Evolutionary conservation across 2,888 invertebrate species (phyloP).

Genomic region (Norana najaformis): DNA sequence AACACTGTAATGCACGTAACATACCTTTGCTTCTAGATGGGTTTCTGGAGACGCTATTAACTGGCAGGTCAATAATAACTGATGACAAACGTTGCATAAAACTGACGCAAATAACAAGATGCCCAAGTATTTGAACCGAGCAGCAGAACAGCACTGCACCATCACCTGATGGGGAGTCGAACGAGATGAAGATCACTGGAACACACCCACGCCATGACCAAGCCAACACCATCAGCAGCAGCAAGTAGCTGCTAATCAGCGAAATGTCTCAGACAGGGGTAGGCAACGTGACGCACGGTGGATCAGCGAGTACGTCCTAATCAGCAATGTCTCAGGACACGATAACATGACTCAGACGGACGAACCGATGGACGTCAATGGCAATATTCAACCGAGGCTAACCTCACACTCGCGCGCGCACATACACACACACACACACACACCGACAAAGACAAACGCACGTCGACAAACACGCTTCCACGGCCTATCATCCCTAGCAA

Average conservation of each 20-base stretch:
- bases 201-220: slow-evolving; percentile 1
- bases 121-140: not conserved
- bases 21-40: not conserved
- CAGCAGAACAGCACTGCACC: not conserved
- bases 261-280: not conserved
- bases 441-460: no score
- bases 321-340: not conserved
- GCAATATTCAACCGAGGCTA: no score
- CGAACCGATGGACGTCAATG: not conserved
- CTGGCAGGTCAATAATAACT: not conserved
- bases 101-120: not conserved
- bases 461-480: not conserved
- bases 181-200: not conserved
- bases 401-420: not conserved
- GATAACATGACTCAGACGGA: not conserved
- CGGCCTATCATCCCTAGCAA: not conserved
- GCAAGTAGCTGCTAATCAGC: slow-evolving; percentile 7
- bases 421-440: no score
- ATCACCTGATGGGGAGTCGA: not conserved
- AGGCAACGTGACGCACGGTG: not conserved
- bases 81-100: not conserved
- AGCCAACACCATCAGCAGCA: not conserved
- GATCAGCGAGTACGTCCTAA: not conserved
- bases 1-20: not conserved
- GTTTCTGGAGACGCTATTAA: not conserved